Evolutionary conservation across 2,888 invertebrate species (phyloP).

Genomic region (Balanococcus diminutus): DNA sequence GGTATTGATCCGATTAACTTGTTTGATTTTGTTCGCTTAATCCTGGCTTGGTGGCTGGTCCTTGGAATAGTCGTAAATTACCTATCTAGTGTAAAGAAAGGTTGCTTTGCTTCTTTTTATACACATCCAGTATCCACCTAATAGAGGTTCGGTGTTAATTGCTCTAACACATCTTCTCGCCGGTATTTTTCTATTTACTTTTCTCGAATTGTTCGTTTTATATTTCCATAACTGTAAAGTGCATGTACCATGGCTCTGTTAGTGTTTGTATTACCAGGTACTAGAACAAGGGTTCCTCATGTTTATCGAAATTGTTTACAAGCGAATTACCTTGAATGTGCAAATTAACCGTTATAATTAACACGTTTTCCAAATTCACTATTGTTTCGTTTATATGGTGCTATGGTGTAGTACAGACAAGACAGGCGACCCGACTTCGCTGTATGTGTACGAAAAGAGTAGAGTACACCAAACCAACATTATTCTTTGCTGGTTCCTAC

Average conservation of each 20-base stretch:
- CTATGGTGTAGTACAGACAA: neutral
- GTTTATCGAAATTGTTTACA: conserved; percentile 1
- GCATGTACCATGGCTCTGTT: neutral
- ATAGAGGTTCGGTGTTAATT: neutral
- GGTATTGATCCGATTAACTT: conserved; percentile 48
- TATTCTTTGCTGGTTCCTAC: neutral
- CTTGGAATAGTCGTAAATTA: neutral
- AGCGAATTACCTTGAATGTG: neutral
- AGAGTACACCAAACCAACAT: neutral
- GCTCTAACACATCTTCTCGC: neutral
- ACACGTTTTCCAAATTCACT: neutral
- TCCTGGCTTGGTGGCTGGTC: neutral
- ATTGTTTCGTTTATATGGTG: neutral
- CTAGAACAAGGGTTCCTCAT: neutral
- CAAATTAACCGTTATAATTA: neutral
- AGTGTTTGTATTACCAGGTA: neutral
- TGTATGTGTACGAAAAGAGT: too few species aligned
- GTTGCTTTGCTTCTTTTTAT: too few species aligned
- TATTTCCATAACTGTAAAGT: neutral
- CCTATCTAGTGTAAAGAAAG: too few species aligned
- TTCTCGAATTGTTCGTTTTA: too few species aligned
- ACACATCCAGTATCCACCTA: too few species aligned
- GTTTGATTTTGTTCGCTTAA: neutral
- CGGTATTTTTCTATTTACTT: neutral
- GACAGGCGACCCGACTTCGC: too few species aligned